A percentile compares a stretch with the other conserved stretches of the same genome.
Evolutionary conservation across 2,797 vertebrate genomes (phyloP).

Genomic region (Crocidura indochinensis): DNA sequence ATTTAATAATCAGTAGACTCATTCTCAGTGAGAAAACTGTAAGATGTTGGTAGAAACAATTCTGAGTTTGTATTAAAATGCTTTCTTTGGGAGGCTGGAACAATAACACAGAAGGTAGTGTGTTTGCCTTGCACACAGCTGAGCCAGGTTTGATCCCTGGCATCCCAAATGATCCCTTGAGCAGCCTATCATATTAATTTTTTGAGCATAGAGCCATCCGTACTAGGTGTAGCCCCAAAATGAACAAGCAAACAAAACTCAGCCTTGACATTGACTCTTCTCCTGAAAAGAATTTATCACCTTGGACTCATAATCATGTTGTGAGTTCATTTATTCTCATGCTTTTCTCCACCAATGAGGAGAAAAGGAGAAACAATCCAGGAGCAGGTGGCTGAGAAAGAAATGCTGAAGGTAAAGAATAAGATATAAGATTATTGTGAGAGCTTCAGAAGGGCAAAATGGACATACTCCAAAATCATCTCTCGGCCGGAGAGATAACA

Average conservation of each 20-base stretch:
- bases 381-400: background rate
- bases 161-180: too few species aligned
- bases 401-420: too few species aligned
- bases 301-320: background rate
- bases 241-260: background rate
- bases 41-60: background rate
- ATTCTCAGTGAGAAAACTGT: background rate
- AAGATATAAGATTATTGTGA: background rate
- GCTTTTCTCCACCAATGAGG: background rate
- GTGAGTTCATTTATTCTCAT: background rate
- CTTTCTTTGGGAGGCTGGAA: background rate
- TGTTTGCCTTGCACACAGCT: too few species aligned
- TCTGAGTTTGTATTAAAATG: background rate
- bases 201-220: too few species aligned
- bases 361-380: too few species aligned
- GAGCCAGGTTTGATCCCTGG: too few species aligned
- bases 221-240: too few species aligned
- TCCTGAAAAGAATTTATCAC: background rate
- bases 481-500: too few species aligned
- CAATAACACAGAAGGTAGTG: too few species aligned
- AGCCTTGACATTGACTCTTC: background rate
- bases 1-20: background rate
- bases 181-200: too few species aligned
- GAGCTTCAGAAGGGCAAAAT: too few species aligned
- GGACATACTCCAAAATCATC: background rate